A percentile compares a stretch with the other conserved stretches of the same genome.
These are phyloP conservation scores for Rhyacophila evoluta DNA, from an alignment of 2,888 invertebrate species.

Conservation along the genomic window DNA sequence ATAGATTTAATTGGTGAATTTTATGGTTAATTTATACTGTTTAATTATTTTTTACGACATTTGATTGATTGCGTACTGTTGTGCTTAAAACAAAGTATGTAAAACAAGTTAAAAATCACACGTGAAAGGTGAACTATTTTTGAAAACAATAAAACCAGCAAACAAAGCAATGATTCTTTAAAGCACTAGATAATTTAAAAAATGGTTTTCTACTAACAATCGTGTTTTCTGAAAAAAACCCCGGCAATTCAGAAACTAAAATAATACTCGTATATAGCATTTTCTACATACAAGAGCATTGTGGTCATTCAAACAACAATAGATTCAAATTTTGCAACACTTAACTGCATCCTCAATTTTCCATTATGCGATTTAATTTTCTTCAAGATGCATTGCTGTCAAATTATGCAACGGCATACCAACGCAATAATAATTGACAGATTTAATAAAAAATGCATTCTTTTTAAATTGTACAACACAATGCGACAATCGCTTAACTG, in stretches of 20 bases:
- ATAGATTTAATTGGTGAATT: too few species aligned
- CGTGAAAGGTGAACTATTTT: neutral
- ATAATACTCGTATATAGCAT: neutral
- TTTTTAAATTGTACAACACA: neutral
- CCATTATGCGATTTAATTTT: conserved; percentile 7
- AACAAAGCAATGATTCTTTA: too few species aligned
- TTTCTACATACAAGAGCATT: neutral
- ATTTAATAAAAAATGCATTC: neutral
- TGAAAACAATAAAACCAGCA: neutral
- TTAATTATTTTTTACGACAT: too few species aligned
- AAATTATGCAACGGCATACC: neutral
- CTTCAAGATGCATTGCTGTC: neutral
- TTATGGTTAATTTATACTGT: too few species aligned
- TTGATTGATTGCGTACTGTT: too few species aligned
- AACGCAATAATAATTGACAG: neutral
- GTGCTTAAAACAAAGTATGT: too few species aligned
- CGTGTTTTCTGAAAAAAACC: neutral
- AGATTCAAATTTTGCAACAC: neutral
- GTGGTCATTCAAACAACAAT: conserved; percentile 6
- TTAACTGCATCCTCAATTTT: conserved; percentile 19
- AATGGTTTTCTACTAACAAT: too few species aligned
- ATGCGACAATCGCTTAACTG: neutral
- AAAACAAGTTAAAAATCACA: too few species aligned
- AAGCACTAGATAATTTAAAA: too few species aligned
- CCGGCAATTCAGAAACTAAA: neutral